Percentiles rank a stretch among this genome's conserved stretches.
These are phyloP conservation scores for Cheilosia urbana DNA, from an alignment of 2,888 invertebrate genomes.

Conservation along the genomic window DNA sequence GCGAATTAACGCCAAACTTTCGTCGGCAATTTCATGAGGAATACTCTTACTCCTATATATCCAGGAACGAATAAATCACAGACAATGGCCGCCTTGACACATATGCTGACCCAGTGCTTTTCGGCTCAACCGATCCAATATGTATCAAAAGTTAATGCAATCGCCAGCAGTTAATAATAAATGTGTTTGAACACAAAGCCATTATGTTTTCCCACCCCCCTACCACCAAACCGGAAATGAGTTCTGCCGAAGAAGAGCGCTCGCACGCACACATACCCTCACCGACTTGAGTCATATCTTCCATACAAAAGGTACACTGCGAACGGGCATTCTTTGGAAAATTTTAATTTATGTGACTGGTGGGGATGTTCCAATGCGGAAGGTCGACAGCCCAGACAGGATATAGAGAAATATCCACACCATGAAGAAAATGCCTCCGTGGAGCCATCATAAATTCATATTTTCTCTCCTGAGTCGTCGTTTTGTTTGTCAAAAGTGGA, in stretches of 20 bases:
- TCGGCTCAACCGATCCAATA: conserved; percentile 40
- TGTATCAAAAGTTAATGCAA: conserved; percentile 54
- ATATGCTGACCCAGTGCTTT: conserved; percentile 58
- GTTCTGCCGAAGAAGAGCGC: conserved; percentile 14
- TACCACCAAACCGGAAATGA: conserved; percentile 48
- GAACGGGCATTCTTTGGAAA: conserved; percentile 34
- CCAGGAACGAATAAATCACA: conserved; percentile 46
- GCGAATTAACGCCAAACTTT: background rate
- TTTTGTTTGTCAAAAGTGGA: conserved; percentile 64
- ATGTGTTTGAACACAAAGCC: conserved; percentile 16
- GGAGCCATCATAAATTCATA: conserved; percentile 75
- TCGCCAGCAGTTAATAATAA: conserved; percentile 34
- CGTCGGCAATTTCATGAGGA: conserved; percentile 36
- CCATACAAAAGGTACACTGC: conserved; percentile 13
- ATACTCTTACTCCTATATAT: background rate
- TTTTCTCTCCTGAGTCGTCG: conserved; percentile 38
- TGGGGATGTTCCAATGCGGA: conserved; percentile 31
- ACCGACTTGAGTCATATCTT: conserved; percentile 19
- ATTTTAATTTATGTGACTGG: conserved; percentile 72
- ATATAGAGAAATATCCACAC: conserved; percentile 71
- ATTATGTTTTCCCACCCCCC: conserved; percentile 13
- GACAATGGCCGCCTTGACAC: conserved; percentile 18
- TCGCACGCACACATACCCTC: background rate
- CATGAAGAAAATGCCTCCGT: conserved; percentile 63
- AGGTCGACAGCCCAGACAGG: conserved; percentile 70